phyloP scores from a whole-genome alignment of 2,888 invertebrate species.

The Agapostemon virescens region DNA sequence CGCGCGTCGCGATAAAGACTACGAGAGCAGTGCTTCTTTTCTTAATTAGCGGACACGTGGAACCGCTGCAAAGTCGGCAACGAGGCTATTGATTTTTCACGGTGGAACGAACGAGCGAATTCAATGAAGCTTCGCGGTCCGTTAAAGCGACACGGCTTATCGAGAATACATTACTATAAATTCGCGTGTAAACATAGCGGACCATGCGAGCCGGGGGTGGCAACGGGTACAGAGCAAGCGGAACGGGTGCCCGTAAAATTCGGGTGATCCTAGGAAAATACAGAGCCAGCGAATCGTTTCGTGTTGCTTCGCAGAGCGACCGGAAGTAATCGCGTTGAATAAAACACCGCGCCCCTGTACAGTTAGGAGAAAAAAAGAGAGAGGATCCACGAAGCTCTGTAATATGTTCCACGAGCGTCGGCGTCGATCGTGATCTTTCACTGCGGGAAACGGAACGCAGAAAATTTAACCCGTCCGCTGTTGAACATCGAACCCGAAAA shows the following conservation, averaged over 20 bases:
- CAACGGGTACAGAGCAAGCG: constrained; percentile 44
- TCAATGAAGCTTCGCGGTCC: constrained; percentile 70
- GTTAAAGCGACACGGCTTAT: constrained; percentile 71
- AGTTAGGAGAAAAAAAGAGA: constrained; percentile 2
- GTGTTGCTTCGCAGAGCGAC: constrained; percentile 35
- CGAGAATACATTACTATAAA: constrained; percentile 71
- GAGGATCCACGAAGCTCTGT: background rate
- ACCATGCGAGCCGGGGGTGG: constrained; percentile 42
- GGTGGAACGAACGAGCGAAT: constrained; percentile 36
- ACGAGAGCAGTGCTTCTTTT: background rate
- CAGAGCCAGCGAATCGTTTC: constrained; percentile 50
- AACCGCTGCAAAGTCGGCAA: constrained; percentile 28
- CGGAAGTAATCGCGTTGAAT: constrained; percentile 48
- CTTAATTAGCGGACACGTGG: background rate
- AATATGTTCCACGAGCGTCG: constrained; percentile 1
- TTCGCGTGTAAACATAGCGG: constrained; percentile 67
- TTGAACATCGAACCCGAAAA: background rate
- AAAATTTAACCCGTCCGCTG: background rate
- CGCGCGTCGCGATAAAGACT: background rate
- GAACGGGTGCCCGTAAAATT: constrained; percentile 67
- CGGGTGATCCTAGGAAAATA: constrained; percentile 65
- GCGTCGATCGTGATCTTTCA: constrained; percentile 3
- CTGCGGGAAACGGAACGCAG: background rate
- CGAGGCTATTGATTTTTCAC: constrained; percentile 40
- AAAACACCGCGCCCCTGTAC: constrained; percentile 22